phyloP scores from a whole-genome alignment of 2,113 vertebrate genomes.

The Cyphomyrus discorhynchus region DNA sequence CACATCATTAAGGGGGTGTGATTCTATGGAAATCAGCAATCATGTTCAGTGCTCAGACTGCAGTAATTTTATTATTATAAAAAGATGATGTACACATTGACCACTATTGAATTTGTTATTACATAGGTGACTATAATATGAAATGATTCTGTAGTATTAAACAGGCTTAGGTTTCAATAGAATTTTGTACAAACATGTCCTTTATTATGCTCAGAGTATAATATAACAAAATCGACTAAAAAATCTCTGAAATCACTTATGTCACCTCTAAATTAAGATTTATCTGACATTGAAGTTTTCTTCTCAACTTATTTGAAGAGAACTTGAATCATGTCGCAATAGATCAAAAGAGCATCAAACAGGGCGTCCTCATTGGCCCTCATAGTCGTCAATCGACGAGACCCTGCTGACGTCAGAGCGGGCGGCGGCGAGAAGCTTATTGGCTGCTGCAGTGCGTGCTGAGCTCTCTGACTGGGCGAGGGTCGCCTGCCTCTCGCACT shows the following conservation, averaged over 20 bases:
- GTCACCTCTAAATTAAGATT: not conserved
- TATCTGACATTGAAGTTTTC: not conserved
- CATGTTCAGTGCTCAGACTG: not conserved
- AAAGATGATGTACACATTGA: not conserved
- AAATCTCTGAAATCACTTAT: not conserved
- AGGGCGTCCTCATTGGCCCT: not conserved
- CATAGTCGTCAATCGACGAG: not conserved
- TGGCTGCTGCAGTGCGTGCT: conserved; percentile 13
- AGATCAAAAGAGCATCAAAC: not conserved
- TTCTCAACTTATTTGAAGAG: not conserved
- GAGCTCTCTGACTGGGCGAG: conserved; percentile 41
- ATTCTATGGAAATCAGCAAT: conserved; percentile 4
- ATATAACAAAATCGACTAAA: not conserved
- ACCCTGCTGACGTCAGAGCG: not conserved
- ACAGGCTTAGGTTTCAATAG: not conserved
- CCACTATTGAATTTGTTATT: not conserved
- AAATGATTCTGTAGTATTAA: conserved; percentile 1
- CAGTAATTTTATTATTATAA: not conserved
- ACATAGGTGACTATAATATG: not conserved
- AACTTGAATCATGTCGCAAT: conserved; percentile 1
- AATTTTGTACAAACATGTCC: not conserved
- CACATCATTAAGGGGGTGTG: not conserved
- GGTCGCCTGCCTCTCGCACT: conserved; percentile 15
- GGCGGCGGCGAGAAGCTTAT: not conserved
- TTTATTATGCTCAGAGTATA: not conserved